Evolutionary conservation across 1,140 invertebrate species (phyloP), one percentile per base, ranked within the genome.

Genomic region (Polyergus mexicanus): DNA sequence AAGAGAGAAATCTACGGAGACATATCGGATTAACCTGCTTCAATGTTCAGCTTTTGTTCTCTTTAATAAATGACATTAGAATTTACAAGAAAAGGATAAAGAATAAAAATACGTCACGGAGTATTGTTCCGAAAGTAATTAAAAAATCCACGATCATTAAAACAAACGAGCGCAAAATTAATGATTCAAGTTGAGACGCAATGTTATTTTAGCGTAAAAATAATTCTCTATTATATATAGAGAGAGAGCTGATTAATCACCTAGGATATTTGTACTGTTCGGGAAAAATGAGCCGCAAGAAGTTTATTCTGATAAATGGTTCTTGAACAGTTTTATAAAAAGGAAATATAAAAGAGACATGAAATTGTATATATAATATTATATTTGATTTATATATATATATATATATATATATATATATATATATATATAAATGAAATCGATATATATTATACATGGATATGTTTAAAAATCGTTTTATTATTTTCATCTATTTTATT

Each of bases 261-360:
- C 38, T 47, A 19, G 66, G 35, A 72, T 74, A 83, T 83, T 83
- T 60, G 68, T 83, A 56, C 56, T 41, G 78, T 35, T 19, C n/a
- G 28, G 25, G 16, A 68, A 68, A 80, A 63, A 80, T 80, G 68
- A 78, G 62, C 38, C 41, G 66, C 54, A 81, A 83, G 38, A 83
- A 83, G 78, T 83, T 83, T 74, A 74, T 83, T 83, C 56, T 74
- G 78, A 83, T 74, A 83, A 83, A 83, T 83, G 78, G 60, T 69
- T 83, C 54, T 60, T 60, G 68, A 74, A 72, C 25, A 32, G 13
- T 35, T 32, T 22, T 22, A 44, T n/a, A 60, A 60, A 74, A 72
- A 47, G 7, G 7, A 72, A 22, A 69, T 25, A 38, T 51, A 5
- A 51, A 13, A 47, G n/a, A 47, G n/a, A 58, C 11, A 22, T 6